phyloP scores from a whole-genome alignment of 2,888 invertebrate species.

The Acrobeloides nanus region DNA sequence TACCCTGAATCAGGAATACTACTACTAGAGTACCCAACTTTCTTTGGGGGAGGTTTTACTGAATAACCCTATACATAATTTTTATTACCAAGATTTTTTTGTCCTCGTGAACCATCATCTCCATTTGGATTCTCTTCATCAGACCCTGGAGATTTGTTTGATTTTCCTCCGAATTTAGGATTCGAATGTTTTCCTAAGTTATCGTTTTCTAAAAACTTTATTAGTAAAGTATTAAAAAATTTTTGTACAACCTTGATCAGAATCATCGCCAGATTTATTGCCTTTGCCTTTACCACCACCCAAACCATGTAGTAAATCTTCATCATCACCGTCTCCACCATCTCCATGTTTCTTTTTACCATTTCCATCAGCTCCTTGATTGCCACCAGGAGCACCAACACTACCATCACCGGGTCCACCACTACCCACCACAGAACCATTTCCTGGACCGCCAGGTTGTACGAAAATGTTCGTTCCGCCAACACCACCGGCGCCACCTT shows the following conservation, averaged over 20 bases:
- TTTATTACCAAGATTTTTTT: too few species aligned
- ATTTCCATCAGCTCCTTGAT: slow-evolving; percentile 2
- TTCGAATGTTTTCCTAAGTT: too few species aligned
- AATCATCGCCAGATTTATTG: slow-evolving; percentile 1
- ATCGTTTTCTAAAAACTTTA: too few species aligned
- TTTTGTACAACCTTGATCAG: slow-evolving; percentile 2
- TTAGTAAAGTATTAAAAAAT: too few species aligned
- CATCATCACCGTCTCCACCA: slow-evolving; percentile 2
- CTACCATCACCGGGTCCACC: slow-evolving; percentile 2
- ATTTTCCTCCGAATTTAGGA: neutral
- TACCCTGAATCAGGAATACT: too few species aligned
- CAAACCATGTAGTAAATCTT: neutral
- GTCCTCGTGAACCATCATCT: neutral
- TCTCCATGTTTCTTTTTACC: slow-evolving; percentile 8
- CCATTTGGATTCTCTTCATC: slow-evolving; percentile 2
- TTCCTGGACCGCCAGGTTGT: neutral
- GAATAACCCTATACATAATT: too few species aligned
- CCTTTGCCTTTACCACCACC: slow-evolving; percentile 7
- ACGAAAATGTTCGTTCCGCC: neutral
- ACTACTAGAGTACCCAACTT: too few species aligned
- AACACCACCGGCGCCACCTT: slow-evolving; percentile 10
- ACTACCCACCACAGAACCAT: neutral
- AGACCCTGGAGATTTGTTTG: too few species aligned
- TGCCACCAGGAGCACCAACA: slow-evolving; percentile 9
- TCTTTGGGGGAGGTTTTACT: too few species aligned